These are phyloP conservation scores for Premnoplex brunnescens DNA, from an alignment of 2,797 vertebrate species.

Conservation along the genomic window DNA sequence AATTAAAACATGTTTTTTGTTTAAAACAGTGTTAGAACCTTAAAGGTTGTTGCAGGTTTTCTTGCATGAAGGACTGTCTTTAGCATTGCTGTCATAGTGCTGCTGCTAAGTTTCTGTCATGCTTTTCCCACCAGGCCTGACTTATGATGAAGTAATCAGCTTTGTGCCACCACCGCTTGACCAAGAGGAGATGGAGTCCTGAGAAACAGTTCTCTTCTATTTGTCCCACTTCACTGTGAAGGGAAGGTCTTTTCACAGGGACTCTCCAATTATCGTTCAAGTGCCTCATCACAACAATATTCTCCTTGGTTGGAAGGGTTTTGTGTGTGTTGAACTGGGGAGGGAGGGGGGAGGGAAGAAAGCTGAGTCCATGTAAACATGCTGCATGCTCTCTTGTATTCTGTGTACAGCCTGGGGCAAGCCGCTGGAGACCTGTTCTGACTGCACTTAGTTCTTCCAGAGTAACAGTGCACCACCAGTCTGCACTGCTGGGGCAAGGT, in stretches of 20 bases:
- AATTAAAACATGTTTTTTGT: not conserved
- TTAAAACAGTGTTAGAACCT: not conserved
- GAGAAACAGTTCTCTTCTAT: constrained; percentile 72
- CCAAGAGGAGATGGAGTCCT: constrained; percentile 96
- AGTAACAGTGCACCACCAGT: not conserved
- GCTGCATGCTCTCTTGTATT: constrained; percentile 71
- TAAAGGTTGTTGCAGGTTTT: not conserved
- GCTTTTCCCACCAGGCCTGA: constrained; percentile 81
- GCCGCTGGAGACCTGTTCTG: constrained; percentile 26
- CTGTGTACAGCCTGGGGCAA: constrained; percentile 55
- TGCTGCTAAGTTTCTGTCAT: not conserved
- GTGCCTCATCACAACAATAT: constrained; percentile 89
- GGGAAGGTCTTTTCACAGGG: constrained; percentile 80
- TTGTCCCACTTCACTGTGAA: constrained; percentile 78
- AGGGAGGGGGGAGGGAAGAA: constrained; percentile 68
- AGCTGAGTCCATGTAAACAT: constrained; percentile 73
- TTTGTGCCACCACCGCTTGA: constrained; percentile 90
- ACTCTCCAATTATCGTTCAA: constrained; percentile 85
- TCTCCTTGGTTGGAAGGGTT: constrained; percentile 77
- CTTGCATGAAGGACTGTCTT: not conserved
- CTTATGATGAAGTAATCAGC: constrained; percentile 92
- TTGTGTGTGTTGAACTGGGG: constrained; percentile 38
- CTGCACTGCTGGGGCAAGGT: constrained; percentile 26
- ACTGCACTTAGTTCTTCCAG: constrained; percentile 40
- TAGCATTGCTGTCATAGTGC: not conserved